Evolutionary conservation across 1,140 invertebrate genomes (phyloP), one percentile per base, ranked within the genome.

Genomic region (Nebria ingens): DNA sequence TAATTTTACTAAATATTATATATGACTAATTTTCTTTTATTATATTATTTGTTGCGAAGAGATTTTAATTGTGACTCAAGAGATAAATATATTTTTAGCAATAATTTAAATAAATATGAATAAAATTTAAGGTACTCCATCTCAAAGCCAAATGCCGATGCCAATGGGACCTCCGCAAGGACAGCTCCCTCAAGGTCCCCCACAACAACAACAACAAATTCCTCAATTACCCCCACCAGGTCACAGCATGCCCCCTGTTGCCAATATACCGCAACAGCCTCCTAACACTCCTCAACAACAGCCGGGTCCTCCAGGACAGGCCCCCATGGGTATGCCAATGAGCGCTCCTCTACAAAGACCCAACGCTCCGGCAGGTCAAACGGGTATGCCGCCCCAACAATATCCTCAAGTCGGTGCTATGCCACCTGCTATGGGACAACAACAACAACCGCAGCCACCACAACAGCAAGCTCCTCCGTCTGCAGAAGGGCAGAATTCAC

Each of bases 381-480:
- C 45, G 17, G 53, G 56, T 22, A 62, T 65, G 19, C 61, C 67
- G 38, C 64, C 64, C n/a, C 69, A 70, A 61, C 59, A 51, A 21
- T 50, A 15, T 17, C 52, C n/a, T 25, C 42, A 50, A 63, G 66
- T 54, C 62, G 63, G 61, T 45, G 59, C 56, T 51, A 59, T 56
- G 40, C 56, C 55, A 45, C 54, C 50, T 21, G 53, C 56, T 49
- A 59, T 63, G 51, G 61, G 62, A 42, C 58, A 59, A 21, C 62
- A 58, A 2, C 61, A 58, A 0, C 59, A 61, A 38, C 70, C 59
- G 21, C 66, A 64, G 22, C 72, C 63, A 58, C 66, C 63, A 56
- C 62, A 49, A 23, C 68, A 70, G 53, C 69, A 69, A 51, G 68
- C 55, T 42, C 71, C 66, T 59, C 63, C 60, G 1, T 19, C 23